phyloP scores from a whole-genome alignment of 2,888 invertebrate genomes.

The Limenitis camilla region DNA sequence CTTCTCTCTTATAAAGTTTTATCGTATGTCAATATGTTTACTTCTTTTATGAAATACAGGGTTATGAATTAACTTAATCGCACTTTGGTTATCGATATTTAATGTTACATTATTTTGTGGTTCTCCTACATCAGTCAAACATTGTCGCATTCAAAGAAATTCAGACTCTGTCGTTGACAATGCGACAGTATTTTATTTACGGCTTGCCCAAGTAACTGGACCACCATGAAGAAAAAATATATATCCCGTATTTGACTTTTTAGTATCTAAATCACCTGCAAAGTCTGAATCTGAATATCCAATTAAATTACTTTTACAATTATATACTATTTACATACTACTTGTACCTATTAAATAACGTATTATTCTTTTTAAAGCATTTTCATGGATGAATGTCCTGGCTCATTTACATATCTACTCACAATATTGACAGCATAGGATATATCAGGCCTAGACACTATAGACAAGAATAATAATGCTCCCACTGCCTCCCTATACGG shows the following conservation, averaged over 20 bases:
- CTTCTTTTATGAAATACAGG: too few relatives aligned
- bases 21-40: slow-evolving; percentile 17
- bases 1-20: slow-evolving; percentile 18
- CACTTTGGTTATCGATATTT: slow-evolving; percentile 10
- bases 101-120: not conserved
- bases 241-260: slow-evolving; percentile 20
- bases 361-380: too few relatives aligned
- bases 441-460: not conserved
- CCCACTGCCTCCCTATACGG: not conserved
- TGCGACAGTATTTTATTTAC: too few relatives aligned
- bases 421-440: not conserved
- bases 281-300: slow-evolving; percentile 20
- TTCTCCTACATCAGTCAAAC: slow-evolving; percentile 5
- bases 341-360: too few relatives aligned
- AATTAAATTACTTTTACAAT: slow-evolving; percentile 5
- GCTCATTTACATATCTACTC: not conserved
- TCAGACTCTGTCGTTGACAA: slow-evolving; percentile 20
- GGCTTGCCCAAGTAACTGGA: slow-evolving; percentile 16
- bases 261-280: slow-evolving; percentile 14
- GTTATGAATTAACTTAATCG: too few relatives aligned
- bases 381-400: slow-evolving; percentile 20
- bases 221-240: slow-evolving; percentile 21
- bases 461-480: not conserved
- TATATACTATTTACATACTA: too few relatives aligned
- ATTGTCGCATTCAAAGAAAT: slow-evolving; percentile 18